Percentiles rank a stretch among this genome's conserved stretches.
These are phyloP conservation scores for Okapia johnstoni DNA, from an alignment of 2,113 vertebrate species.

Conservation along the genomic window DNA sequence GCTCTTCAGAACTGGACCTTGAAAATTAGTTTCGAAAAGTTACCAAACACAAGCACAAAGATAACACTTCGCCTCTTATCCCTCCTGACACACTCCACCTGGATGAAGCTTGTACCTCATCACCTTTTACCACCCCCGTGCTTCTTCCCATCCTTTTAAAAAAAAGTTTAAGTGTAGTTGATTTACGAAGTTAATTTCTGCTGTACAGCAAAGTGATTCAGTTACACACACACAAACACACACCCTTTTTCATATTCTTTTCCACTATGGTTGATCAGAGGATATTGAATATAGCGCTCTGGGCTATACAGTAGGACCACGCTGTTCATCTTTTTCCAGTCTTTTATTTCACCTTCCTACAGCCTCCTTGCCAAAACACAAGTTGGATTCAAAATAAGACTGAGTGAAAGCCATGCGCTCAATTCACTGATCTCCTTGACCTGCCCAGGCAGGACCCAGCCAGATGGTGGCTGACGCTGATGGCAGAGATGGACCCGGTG, in stretches of 20 bases:
- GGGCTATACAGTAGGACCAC: not conserved
- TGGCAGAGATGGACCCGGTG: rapidly evolving
- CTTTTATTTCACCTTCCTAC: not conserved
- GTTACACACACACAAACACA: not conserved
- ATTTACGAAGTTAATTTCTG: not conserved
- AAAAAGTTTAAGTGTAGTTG: not conserved
- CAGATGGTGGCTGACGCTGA: rapidly evolving
- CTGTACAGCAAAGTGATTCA: not conserved
- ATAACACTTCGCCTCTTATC: not conserved
- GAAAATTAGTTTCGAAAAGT: not conserved
- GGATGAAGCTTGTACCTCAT: rapidly evolving
- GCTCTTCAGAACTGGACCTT: not conserved
- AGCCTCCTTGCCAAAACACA: not conserved
- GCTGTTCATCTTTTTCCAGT: not conserved
- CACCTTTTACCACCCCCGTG: not conserved
- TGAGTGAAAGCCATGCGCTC: rapidly evolving
- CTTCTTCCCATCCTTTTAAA: not conserved
- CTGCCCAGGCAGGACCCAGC: rapidly evolving
- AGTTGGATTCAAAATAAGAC: not conserved
- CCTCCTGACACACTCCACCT: not conserved
- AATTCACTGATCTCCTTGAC: not conserved
- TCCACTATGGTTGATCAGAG: not conserved
- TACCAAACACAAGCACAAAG: not conserved
- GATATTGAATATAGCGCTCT: not conserved
- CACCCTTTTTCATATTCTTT: not conserved